These are phyloP conservation scores for Prionailurus bengalensis DNA, from an alignment of 2,113 vertebrate species.

Conservation along the genomic window DNA sequence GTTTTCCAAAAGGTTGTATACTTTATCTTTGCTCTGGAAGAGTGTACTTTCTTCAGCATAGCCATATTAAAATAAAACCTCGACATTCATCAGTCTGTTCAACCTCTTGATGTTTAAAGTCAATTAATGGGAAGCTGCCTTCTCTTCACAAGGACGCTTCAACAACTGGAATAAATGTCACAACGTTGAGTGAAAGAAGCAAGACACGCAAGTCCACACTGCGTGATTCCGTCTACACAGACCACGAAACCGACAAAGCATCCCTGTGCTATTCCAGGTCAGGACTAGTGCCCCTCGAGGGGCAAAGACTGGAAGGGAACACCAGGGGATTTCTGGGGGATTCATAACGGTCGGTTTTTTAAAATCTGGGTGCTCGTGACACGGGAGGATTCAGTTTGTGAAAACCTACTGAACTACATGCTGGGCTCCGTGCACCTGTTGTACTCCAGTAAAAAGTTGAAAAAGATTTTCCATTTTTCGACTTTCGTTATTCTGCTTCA, in stretches of 20 bases:
- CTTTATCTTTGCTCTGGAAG: neutral
- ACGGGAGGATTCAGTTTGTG: neutral
- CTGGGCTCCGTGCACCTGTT: neutral
- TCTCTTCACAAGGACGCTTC: neutral
- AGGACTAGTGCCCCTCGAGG: neutral
- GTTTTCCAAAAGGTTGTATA: neutral
- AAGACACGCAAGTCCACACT: neutral
- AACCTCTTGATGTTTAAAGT: conserved; percentile 48
- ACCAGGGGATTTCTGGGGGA: neutral
- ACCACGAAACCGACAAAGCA: neutral
- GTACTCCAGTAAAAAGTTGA: neutral
- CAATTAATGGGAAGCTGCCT: neutral
- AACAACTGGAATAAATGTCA: neutral
- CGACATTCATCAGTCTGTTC: neutral
- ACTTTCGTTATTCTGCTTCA: neutral
- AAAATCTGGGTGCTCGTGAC: neutral
- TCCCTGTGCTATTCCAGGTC: neutral
- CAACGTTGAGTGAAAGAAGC: neutral
- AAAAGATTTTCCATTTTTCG: conserved; percentile 8
- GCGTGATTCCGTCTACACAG: fast-evolving
- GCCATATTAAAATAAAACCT: neutral
- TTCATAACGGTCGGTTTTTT: neutral
- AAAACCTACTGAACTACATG: neutral
- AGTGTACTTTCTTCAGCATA: neutral
- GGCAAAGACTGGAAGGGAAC: neutral